These are phyloP conservation scores for Stichopus horrens DNA, from an alignment of 53 echinoderm and acorn worm genomes.

Conservation along the genomic window DNA sequence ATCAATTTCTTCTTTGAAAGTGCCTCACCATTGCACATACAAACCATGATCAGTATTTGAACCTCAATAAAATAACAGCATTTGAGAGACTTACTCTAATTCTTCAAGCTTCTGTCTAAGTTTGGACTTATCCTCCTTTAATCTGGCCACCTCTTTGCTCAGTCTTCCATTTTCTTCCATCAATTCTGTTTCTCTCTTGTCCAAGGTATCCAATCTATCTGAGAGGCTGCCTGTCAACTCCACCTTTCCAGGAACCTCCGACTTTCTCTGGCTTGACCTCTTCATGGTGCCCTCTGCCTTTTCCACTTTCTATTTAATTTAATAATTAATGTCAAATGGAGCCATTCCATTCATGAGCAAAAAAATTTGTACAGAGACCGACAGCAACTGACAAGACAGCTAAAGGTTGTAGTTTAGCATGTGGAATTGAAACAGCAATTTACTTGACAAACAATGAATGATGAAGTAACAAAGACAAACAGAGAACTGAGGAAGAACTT, in stretches of 20 bases:
- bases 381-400: background rate
- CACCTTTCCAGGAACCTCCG: constrained; percentile 74
- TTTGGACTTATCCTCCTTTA: constrained; percentile 89
- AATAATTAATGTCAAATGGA: background rate
- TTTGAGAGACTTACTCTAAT: constrained; percentile 68
- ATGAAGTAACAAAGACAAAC: no score
- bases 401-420: background rate
- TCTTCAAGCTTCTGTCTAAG: constrained; percentile 90
- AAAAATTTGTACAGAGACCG: background rate
- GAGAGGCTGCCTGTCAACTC: constrained; percentile 71
- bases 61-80: no score
- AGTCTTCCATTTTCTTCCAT: constrained; percentile 64
- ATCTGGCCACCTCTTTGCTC: constrained; percentile 76
- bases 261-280: constrained; percentile 38
- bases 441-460: no score
- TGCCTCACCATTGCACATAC: no score
- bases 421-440: background rate
- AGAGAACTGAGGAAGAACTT: no score
- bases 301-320: constrained; percentile 61
- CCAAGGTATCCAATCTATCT: constrained; percentile 86
- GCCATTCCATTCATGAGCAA: background rate
- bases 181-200: constrained; percentile 88
- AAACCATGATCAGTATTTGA: no score
- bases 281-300: constrained; percentile 70
- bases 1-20: no score